phyloP scores from a whole-genome alignment of 2,113 vertebrate species.

The Progne subis region DNA sequence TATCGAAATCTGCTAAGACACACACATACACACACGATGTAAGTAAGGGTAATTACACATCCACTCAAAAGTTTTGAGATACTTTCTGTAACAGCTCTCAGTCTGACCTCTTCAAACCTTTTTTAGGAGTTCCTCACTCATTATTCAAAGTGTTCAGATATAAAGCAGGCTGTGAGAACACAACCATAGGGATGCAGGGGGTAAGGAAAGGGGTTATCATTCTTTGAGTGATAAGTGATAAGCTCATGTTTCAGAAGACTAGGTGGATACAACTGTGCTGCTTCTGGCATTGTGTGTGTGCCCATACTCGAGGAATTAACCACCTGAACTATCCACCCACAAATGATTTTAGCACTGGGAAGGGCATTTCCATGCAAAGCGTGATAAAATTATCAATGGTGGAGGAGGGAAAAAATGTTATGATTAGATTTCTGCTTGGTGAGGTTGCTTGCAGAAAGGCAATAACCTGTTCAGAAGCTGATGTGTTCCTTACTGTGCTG shows the following conservation, averaged over 20 bases:
- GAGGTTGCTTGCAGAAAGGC: neutral
- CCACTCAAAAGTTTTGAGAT: neutral
- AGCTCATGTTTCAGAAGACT: neutral
- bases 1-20: neutral
- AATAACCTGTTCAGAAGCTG: neutral
- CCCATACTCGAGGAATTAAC: neutral
- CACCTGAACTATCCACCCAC: neutral
- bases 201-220: neutral
- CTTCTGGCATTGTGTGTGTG: neutral
- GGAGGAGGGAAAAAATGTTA: neutral
- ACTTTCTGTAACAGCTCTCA: neutral
- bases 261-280: neutral
- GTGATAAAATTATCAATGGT: neutral
- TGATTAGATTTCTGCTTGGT: neutral
- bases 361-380: neutral
- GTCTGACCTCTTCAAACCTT: neutral
- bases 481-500: neutral
- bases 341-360: neutral
- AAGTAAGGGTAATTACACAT: neutral
- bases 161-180: neutral
- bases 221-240: neutral
- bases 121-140: neutral
- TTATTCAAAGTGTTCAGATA: neutral
- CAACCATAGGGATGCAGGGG: neutral
- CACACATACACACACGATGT: no score